Evolutionary conservation across 2,888 invertebrate genomes (phyloP).

Genomic region (Drosophila niveifrons): DNA sequence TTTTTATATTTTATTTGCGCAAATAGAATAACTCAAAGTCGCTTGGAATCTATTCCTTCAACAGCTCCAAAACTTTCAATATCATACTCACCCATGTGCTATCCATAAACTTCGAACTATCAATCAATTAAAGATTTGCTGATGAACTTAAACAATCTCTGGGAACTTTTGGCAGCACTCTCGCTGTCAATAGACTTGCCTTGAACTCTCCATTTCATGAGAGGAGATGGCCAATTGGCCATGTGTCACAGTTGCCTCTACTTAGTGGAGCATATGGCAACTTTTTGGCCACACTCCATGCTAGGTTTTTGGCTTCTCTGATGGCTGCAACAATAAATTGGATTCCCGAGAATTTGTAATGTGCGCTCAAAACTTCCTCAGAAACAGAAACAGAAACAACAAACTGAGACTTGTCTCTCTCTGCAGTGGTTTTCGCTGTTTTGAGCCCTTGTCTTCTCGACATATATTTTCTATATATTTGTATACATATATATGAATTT

Average conservation of each 20-base stretch:
- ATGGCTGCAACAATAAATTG: conserved; percentile 72
- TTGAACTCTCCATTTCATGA: conserved; percentile 24
- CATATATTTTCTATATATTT: conserved; percentile 20
- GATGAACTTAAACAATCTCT: neutral
- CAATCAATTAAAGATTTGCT: conserved; percentile 9
- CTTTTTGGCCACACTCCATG: conserved; percentile 44
- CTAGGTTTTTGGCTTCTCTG: conserved; percentile 45
- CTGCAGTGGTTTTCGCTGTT: conserved; percentile 48
- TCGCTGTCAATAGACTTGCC: conserved; percentile 12
- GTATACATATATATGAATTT: conserved; percentile 28
- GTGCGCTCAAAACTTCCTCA: conserved; percentile 69
- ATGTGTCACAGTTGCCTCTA: conserved; percentile 30
- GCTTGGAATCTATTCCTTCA: no score
- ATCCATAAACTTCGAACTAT: neutral
- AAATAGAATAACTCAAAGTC: no score
- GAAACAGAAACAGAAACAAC: conserved; percentile 36
- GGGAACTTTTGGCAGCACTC: conserved; percentile 15
- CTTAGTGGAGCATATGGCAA: conserved; percentile 31
- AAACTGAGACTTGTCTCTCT: conserved; percentile 12
- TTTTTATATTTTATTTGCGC: no score
- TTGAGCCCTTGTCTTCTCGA: conserved; percentile 26
- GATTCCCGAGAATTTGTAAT: conserved; percentile 78
- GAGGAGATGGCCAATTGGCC: conserved; percentile 9
- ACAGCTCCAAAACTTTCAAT: neutral
- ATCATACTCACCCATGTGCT: neutral